phyloP scores from a whole-genome alignment of 2,888 invertebrate species.

The Acrocyrtus sp. region DNA sequence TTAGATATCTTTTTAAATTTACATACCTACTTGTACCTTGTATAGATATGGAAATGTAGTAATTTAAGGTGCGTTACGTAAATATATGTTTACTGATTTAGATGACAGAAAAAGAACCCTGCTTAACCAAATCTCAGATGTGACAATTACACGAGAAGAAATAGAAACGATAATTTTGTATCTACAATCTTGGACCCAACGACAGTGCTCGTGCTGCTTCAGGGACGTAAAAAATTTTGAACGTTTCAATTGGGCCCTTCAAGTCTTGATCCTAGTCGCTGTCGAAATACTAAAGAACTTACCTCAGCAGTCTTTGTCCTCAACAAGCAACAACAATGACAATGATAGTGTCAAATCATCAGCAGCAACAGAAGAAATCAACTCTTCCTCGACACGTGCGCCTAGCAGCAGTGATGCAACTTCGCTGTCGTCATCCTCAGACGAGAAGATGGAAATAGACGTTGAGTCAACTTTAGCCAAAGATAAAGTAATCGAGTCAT shows the following conservation, averaged over 20 bases:
- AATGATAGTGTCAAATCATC: not conserved
- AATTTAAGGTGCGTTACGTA: too few relatives aligned
- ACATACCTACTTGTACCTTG: too few relatives aligned
- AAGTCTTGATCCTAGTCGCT: constrained; percentile 84
- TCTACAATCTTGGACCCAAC: constrained; percentile 89
- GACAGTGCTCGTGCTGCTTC: constrained; percentile 96
- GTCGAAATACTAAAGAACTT: constrained; percentile 84
- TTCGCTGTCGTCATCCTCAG: constrained; percentile 21
- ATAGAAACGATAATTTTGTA: constrained; percentile 85
- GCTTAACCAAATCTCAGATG: constrained; percentile 64
- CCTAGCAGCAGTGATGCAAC: not conserved
- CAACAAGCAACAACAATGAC: too few relatives aligned
- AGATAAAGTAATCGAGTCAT: constrained; percentile 40
- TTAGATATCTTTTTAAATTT: too few relatives aligned
- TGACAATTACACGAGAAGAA: constrained; percentile 71
- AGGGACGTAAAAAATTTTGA: constrained; percentile 93
- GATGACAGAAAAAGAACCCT: constrained; percentile 59
- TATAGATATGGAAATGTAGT: not conserved
- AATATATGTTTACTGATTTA: constrained; percentile 7
- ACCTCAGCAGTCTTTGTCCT: constrained; percentile 64
- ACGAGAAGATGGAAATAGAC: constrained; percentile 33
- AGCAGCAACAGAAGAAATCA: not conserved
- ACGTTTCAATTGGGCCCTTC: constrained; percentile 87
- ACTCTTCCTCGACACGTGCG: not conserved
- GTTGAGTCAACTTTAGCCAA: constrained; percentile 25